Percentiles rank a stretch among this genome's conserved stretches.
Evolutionary conservation across 2,888 invertebrate species (phyloP).

Genomic region (Cheilosia vernalis): DNA sequence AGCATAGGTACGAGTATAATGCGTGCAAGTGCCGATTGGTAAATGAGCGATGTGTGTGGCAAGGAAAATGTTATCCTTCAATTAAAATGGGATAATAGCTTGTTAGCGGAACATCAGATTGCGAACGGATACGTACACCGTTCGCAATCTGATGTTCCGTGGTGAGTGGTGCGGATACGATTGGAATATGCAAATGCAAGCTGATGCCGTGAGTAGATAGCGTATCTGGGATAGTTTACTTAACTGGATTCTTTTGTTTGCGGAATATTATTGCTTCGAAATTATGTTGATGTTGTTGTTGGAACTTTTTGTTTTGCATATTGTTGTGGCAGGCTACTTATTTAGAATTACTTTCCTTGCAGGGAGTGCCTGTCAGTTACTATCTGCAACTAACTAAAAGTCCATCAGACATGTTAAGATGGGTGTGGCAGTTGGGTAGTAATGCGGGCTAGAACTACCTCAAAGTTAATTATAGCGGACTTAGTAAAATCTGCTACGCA

Average conservation of each 20-base stretch:
- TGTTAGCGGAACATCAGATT: slow-evolving; percentile 41
- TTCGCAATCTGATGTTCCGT: too few species aligned
- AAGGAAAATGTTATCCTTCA: slow-evolving; percentile 58
- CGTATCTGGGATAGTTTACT: background rate
- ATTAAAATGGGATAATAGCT: slow-evolving; percentile 58
- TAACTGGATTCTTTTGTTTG: background rate
- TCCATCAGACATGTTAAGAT: too few species aligned
- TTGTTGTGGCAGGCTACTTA: too few species aligned
- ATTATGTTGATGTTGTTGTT: background rate
- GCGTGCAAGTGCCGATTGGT: slow-evolving; percentile 64
- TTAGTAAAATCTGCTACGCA: too few species aligned
- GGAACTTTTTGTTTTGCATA: background rate
- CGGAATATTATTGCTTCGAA: background rate
- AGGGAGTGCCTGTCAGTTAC: too few species aligned
- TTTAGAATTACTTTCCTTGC: too few species aligned
- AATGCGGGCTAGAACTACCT: too few species aligned
- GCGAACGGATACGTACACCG: slow-evolving; percentile 3
- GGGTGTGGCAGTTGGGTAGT: too few species aligned
- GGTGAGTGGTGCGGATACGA: background rate
- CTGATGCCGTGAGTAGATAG: background rate
- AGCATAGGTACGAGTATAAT: slow-evolving; percentile 8
- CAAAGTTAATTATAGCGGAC: too few species aligned
- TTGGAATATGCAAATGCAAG: slow-evolving; percentile 5
- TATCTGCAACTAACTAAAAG: too few species aligned
- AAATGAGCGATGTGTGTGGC: slow-evolving; percentile 21